phyloP scores from a whole-genome alignment of 2,113 vertebrate genomes.

The Psilopogon haemacephalus region DNA sequence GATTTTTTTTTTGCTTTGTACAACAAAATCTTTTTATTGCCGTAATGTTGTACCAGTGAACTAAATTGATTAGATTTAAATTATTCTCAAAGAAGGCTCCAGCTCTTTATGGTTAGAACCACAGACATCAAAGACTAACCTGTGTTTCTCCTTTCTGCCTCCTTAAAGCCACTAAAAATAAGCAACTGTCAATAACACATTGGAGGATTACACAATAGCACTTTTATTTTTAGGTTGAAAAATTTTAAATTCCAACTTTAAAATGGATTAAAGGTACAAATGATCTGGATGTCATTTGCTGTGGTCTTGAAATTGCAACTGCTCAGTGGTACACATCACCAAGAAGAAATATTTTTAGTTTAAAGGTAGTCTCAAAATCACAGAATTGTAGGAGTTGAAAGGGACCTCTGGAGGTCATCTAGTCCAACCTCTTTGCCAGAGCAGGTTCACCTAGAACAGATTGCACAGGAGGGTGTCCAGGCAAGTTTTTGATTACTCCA shows the following conservation, averaged over 20 bases:
- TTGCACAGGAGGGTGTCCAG: no score
- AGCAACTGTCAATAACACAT: conserved; percentile 58
- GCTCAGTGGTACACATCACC: not conserved
- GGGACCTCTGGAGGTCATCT: no score
- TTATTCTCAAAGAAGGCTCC: conserved; percentile 52
- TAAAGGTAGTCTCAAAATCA: not conserved
- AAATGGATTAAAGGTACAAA: conserved; percentile 61
- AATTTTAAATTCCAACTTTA: conserved; percentile 37
- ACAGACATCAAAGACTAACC: conserved; percentile 53
- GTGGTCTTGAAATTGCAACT: conserved; percentile 6
- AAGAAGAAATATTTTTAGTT: conserved; percentile 1
- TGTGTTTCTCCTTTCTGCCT: conserved; percentile 26
- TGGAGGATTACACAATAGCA: conserved; percentile 1
- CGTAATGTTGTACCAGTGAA: conserved; percentile 35
- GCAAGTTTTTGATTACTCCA: no score
- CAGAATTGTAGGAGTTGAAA: no score
- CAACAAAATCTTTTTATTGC: conserved; percentile 37
- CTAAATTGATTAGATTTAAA: conserved; percentile 66
- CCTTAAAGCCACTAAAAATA: conserved; percentile 73
- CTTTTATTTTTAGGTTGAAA: conserved; percentile 55
- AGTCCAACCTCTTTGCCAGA: no score
- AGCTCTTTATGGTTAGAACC: conserved; percentile 6
- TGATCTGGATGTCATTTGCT: not conserved
- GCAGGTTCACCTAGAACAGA: no score
- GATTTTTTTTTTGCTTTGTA: conserved; percentile 47